These are phyloP conservation scores for Troides oblongomaculatus DNA, from an alignment of 2,888 invertebrate species.

Conservation along the genomic window DNA sequence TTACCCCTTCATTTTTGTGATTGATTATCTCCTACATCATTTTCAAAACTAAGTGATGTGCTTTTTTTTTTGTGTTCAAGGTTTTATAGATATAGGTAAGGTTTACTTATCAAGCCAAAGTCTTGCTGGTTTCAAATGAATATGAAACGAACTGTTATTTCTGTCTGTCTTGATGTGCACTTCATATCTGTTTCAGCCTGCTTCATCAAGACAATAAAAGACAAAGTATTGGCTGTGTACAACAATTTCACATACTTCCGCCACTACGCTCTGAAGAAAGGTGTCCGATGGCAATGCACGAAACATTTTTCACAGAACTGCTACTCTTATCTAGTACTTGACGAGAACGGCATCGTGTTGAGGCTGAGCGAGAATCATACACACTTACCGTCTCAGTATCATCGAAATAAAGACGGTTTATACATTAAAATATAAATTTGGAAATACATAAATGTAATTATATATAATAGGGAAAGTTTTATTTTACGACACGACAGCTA, in stretches of 20 bases:
- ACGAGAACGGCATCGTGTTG: slow-evolving; percentile 29
- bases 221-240: slow-evolving; percentile 32
- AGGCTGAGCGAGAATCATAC: slow-evolving; percentile 28
- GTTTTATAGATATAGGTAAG: not conserved
- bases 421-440: slow-evolving; percentile 14
- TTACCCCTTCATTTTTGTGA: too few relatives aligned
- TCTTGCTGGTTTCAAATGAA: not conserved
- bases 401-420: slow-evolving; percentile 11
- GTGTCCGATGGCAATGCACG: slow-evolving; percentile 37
- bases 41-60: too few relatives aligned
- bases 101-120: not conserved
- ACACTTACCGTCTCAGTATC: slow-evolving; percentile 22
- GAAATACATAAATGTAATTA: not conserved
- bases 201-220: slow-evolving; percentile 29
- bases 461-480: not conserved
- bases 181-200: slow-evolving; percentile 27
- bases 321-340: slow-evolving; percentile 37
- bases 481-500: not conserved
- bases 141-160: not conserved
- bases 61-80: too few relatives aligned
- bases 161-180: not conserved
- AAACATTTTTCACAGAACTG: slow-evolving; percentile 35
- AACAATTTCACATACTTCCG: slow-evolving; percentile 38
- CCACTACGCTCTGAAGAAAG: slow-evolving; percentile 34
- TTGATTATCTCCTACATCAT: too few relatives aligned